Base-by-base conservation (phyloP, 2,888 invertebrate genomes). In the Tiliacea citrago region DNA sequence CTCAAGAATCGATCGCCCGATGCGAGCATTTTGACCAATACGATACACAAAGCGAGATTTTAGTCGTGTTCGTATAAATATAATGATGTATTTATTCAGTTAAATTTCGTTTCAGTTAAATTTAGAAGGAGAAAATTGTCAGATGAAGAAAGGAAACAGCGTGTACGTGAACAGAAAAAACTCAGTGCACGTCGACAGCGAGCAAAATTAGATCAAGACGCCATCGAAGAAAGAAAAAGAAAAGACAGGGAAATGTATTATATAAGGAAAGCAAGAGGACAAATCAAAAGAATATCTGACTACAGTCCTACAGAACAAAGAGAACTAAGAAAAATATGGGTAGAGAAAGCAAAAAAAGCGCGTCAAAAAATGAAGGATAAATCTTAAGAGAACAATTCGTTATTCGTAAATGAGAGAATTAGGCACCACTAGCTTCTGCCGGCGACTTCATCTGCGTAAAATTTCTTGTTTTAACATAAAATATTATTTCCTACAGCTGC, bases 231-330 rank as follows among this genome's bases (percentile, higher is more conserved):
- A 29, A 67, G 42, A 61, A 61, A 29, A 62, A 47, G 57, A 35
- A 67, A 68, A 29, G 68, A 79, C 21, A 72, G 42, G 24, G 72
- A 72, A 55, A 73, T 66, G 69, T 45, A 81, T 81, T 10, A 49
- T 2, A 53, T 6, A 29, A 63, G 35, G 29, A 73, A 77, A 70
- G 47, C 55, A 18, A 6, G 29, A 13, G 79, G 68, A 24, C 5
- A 7, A n/a, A 51, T 86, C 13, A 86, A 79, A 49, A 51, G 35
- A 16, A 81, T 79, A 13, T 57, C 62, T 10, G 66, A 76, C 13
- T 84, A 85, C 45, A 83, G 71, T 10, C 84, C 67, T 55, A 55
- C 65, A 35, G 42, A 35, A 55, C 75, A 77, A 29, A 58, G 8
- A 6, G 0, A 51, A 12, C 29, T 75, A 0, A 68, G 72, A 55